Conservation (phyloP, 1,140 invertebrate species). For the Cydia amplana region DNA sequence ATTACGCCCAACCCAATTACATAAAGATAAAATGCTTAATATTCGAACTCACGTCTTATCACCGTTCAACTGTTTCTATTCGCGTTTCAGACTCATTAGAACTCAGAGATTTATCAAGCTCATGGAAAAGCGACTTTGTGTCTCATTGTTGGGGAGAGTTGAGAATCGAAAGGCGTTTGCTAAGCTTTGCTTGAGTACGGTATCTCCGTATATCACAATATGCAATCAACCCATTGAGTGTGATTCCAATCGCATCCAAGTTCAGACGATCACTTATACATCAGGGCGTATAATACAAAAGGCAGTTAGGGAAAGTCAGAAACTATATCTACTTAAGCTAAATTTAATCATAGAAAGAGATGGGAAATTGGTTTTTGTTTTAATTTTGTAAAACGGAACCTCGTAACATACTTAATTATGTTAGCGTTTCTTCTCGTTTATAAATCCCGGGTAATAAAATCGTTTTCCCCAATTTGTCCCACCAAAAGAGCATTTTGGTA, state of each 20-base stretch:
- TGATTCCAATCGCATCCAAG: background rate
- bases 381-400: no score
- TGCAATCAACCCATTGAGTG: slow-evolving; percentile 5
- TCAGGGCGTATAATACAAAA: no score
- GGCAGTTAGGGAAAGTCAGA: no score
- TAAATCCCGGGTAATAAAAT: no score
- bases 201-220: slow-evolving; percentile 4
- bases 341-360: no score
- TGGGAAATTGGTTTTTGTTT: no score
- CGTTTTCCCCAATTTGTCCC: no score
- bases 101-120: background rate
- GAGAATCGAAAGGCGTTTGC: background rate
- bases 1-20: background rate
- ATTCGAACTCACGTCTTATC: slow-evolving; percentile 1
- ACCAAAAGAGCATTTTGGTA: no score
- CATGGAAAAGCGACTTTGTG: background rate
- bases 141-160: background rate
- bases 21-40: background rate
- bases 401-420: no score
- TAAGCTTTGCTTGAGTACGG: background rate
- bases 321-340: no score
- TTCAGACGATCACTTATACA: no score
- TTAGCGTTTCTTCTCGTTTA: no score
- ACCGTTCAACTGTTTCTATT: background rate
- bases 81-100: background rate